phyloP scores from a whole-genome alignment of 2,888 invertebrate genomes.

The Amphipyra berbera region DNA sequence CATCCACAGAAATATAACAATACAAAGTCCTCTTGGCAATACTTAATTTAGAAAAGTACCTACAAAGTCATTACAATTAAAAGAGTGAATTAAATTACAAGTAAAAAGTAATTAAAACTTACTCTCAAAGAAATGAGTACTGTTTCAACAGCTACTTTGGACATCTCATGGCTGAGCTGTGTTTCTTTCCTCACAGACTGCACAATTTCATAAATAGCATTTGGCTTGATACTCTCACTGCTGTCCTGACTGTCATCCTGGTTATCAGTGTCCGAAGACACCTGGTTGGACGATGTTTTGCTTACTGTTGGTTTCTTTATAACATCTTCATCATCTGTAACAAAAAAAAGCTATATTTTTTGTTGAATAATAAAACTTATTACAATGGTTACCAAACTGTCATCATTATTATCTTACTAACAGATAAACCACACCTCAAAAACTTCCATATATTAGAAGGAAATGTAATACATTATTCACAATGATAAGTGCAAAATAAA shows the following conservation, averaged over 20 bases:
- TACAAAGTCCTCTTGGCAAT: too few species aligned
- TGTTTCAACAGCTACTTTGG: conserved; percentile 95
- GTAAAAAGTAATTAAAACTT: conserved; percentile 41
- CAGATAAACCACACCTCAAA: too few species aligned
- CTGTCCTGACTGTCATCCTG: conserved; percentile 87
- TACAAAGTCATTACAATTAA: too few species aligned
- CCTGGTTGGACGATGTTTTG: conserved; percentile 75
- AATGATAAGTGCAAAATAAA: too few species aligned
- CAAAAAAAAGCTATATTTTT: conserved; percentile 3
- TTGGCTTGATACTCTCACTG: conserved; percentile 86
- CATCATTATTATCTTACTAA: too few species aligned
- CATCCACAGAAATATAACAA: too few species aligned
- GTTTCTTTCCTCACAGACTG: conserved; percentile 95
- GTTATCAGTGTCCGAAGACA: conserved; percentile 85
- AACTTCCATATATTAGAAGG: too few species aligned
- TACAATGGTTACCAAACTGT: too few species aligned
- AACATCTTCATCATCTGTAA: conserved; percentile 70
- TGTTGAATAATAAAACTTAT: too few species aligned
- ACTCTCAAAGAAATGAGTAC: conserved; percentile 90
- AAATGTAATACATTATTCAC: too few species aligned
- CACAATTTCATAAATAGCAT: conserved; percentile 93
- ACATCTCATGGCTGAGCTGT: conserved; percentile 95
- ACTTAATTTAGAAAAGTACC: too few species aligned
- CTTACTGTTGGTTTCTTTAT: conserved; percentile 60
- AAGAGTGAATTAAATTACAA: too few species aligned